phyloP scores from a whole-genome alignment of 2,113 vertebrate species.

The Probosciger aterrimus region DNA sequence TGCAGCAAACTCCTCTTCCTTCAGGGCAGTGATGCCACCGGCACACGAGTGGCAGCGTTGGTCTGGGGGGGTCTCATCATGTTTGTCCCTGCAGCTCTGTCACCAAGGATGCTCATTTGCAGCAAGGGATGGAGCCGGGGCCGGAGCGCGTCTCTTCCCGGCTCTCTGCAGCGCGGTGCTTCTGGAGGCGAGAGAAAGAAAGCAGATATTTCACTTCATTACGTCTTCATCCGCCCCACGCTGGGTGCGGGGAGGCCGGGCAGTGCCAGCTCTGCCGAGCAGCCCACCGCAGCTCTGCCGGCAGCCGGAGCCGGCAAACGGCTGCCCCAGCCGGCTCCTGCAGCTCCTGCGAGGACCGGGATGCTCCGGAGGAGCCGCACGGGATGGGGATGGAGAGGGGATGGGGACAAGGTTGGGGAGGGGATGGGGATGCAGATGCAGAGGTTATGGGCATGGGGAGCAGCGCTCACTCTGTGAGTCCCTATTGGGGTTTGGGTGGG shows the following conservation, averaged over 20 bases:
- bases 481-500: neutral
- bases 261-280: neutral
- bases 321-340: neutral
- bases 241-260: neutral
- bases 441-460: neutral
- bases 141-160: rapidly evolving
- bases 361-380: rapidly evolving
- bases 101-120: rapidly evolving
- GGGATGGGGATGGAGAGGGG: neutral
- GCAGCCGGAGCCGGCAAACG: neutral
- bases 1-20: neutral
- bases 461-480: rapidly evolving
- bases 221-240: neutral
- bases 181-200: neutral
- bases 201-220: neutral
- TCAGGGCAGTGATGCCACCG: neutral
- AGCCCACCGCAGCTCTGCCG: neutral
- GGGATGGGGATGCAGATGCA: neutral
- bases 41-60: rapidly evolving
- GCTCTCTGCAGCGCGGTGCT: neutral
- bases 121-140: rapidly evolving
- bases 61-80: neutral
- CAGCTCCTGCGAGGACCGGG: neutral
- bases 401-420: too few relatives aligned
- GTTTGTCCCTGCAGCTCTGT: neutral